Evolutionary conservation across 2,113 vertebrate genomes (phyloP).

Genomic region (Labeo catla): DNA sequence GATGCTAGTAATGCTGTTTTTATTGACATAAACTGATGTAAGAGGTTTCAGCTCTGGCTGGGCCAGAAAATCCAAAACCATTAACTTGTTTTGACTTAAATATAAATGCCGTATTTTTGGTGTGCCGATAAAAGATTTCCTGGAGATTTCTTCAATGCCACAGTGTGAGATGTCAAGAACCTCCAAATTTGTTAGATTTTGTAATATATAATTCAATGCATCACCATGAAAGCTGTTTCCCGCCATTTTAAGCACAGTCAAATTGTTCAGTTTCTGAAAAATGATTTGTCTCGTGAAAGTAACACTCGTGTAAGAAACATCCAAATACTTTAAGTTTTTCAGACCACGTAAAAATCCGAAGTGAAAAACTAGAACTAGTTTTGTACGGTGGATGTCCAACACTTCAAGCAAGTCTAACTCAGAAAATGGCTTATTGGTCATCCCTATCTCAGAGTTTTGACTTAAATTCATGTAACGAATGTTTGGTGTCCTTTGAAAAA

Average conservation of each 20-base stretch:
- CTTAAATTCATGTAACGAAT: slow-evolving; percentile 78
- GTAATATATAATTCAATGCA: slow-evolving; percentile 66
- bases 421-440: slow-evolving; percentile 56
- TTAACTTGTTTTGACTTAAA: slow-evolving; percentile 77
- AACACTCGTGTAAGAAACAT: slow-evolving; percentile 75
- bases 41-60: slow-evolving; percentile 61
- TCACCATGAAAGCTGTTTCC: slow-evolving; percentile 74
- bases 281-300: slow-evolving; percentile 62
- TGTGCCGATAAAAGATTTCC: slow-evolving; percentile 66
- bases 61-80: slow-evolving; percentile 63
- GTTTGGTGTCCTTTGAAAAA: neutral
- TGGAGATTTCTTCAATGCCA: slow-evolving; percentile 65
- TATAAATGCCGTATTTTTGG: slow-evolving; percentile 68
- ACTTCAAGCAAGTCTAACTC: slow-evolving; percentile 66
- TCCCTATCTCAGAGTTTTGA: slow-evolving; percentile 67
- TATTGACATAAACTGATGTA: slow-evolving; percentile 69
- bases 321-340: slow-evolving; percentile 73
- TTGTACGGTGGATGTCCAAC: slow-evolving; percentile 75
- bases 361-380: slow-evolving; percentile 50
- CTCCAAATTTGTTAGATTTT: slow-evolving; percentile 68
- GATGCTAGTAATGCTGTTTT: slow-evolving; percentile 69
- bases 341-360: slow-evolving; percentile 71
- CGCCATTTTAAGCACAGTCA: slow-evolving; percentile 76
- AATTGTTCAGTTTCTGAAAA: slow-evolving; percentile 70
- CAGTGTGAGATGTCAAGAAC: slow-evolving; percentile 77